These are phyloP conservation scores for Octopus bimaculoides DNA, from an alignment of 1,140 invertebrate species.

Conservation along the genomic window DNA sequence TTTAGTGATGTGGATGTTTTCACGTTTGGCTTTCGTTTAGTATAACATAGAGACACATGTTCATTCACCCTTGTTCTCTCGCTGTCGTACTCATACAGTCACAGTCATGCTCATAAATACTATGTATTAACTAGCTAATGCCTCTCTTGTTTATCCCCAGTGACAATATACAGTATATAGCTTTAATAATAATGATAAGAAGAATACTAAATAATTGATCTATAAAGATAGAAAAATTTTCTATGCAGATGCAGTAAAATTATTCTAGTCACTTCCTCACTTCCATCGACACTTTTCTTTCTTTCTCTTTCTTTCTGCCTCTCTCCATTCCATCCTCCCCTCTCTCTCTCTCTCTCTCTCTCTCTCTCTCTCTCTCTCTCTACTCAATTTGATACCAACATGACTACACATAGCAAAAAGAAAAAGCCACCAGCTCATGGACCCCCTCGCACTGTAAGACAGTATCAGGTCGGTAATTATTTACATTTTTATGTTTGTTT, in stretches of 20 bases:
- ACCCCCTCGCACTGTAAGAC: background rate
- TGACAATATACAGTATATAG: too few species aligned
- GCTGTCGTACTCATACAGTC: too few species aligned
- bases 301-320: background rate
- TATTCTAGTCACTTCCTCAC: background rate
- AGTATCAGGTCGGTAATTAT: background rate
- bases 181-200: too few species aligned
- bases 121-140: too few species aligned
- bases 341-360: background rate
- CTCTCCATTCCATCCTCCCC: background rate
- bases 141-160: too few species aligned
- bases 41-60: too few species aligned
- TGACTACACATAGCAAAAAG: background rate
- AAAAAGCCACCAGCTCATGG: slow-evolving; percentile 6
- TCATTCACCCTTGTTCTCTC: too few species aligned
- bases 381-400: background rate
- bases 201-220: too few species aligned
- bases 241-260: background rate
- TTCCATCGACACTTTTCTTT: background rate
- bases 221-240: too few species aligned
- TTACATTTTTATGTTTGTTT: background rate
- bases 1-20: too few species aligned
- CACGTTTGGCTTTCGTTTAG: too few species aligned
- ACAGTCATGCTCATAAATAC: too few species aligned
- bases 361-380: background rate